These are phyloP conservation scores for Poecilia wingei DNA, from an alignment of 2,797 vertebrate species.

Conservation along the genomic window DNA sequence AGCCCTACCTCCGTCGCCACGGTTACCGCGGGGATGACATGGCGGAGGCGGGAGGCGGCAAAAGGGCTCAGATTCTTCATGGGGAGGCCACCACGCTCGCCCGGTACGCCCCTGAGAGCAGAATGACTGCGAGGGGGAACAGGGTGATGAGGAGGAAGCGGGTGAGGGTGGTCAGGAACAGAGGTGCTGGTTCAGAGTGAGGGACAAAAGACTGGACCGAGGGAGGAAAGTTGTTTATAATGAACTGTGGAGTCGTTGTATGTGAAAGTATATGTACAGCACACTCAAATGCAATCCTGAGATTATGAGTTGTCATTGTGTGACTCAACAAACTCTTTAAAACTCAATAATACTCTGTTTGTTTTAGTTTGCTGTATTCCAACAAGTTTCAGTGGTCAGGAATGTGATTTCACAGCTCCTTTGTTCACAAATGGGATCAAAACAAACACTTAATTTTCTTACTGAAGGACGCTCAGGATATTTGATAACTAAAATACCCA, in stretches of 20 bases:
- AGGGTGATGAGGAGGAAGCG: slow-evolving; percentile 70
- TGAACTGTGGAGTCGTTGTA: not conserved
- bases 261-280: not conserved
- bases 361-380: not conserved
- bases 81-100: slow-evolving; percentile 51
- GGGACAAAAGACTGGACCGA: slow-evolving; percentile 23
- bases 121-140: slow-evolving; percentile 37
- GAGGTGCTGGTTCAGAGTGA: slow-evolving; percentile 49
- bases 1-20: slow-evolving; percentile 82
- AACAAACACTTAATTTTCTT: not conserved
- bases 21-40: slow-evolving; percentile 76
- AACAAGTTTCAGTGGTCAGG: not conserved
- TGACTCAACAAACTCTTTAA: not conserved
- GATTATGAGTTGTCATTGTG: not conserved
- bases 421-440: not conserved
- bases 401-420: not conserved
- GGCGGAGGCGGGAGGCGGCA: slow-evolving; percentile 24
- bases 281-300: not conserved
- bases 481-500: not conserved
- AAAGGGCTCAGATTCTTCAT: slow-evolving; percentile 43
- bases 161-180: slow-evolving; percentile 68
- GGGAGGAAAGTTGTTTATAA: slow-evolving; percentile 23
- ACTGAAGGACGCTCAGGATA: not conserved
- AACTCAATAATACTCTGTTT: not conserved
- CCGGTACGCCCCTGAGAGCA: slow-evolving; percentile 41